Base-by-base conservation (phyloP, 2,888 invertebrate genomes). In the Peribatodes rhomboidaria region DNA sequence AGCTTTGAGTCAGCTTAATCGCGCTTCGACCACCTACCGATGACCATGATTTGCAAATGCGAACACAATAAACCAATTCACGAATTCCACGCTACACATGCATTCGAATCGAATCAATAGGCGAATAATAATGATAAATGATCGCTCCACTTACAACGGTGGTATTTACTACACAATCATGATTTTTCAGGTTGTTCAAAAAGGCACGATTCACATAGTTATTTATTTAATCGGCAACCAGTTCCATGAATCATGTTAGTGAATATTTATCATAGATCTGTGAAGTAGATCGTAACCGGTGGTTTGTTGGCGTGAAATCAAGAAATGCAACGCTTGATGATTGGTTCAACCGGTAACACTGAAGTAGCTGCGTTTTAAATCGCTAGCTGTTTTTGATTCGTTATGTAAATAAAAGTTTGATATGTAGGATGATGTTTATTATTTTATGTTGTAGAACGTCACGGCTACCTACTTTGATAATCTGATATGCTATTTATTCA, bases 301-400 rank as follows among this genome's bases (percentile, higher is more conserved):
- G 76, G 74, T 77, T 77, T 76, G 79, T 75, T 78, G 74, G 81
- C 77, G 79, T 79, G 82, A 82, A 84, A 85, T 81, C 82, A 83
- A 84, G 85, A 86, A 85, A 83, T 75, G 77, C 76, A 76, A 74
- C 73, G 78, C 76, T 74, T 75, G 75, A 80, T 82, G 81, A 84
- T 82, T 82, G 81, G 80, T 77, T 76, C 71, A 76, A 77, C 74
- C 77, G 69, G 77, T 79, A 79, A 77, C 75, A 72, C 73, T 77
- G 74, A 74, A 78, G 75, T 73, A 75, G 76, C 74, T 69, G 77
- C 75, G 72, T 75, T 71, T n/a, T 77, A 69, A 70, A 78, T 73
- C 73, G 73, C 70, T 73, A 72, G 60, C 53, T 60, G 55, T 54
- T 71, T 72, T 75, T 66, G 66, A 66, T 72, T 73, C 63, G 75